phyloP scores from a whole-genome alignment of 1,140 invertebrate genomes.

The Dreissena rostriformis region DNA sequence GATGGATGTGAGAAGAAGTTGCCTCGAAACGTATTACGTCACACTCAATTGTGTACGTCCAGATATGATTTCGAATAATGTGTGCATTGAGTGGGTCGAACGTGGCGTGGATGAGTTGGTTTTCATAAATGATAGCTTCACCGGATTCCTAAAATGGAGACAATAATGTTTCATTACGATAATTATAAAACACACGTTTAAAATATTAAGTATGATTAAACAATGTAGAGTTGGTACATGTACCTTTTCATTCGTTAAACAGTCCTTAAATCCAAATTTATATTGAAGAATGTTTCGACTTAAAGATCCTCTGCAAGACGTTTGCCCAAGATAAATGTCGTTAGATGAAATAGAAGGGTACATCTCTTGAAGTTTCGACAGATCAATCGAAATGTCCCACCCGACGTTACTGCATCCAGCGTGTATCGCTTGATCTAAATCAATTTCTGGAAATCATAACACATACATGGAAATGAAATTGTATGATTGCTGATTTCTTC shows the following conservation, averaged over 20 bases:
- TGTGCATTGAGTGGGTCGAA: conserved; percentile 25
- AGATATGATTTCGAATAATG: conserved; percentile 28
- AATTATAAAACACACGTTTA: not conserved
- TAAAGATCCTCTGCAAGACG: not conserved
- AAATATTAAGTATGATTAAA: not conserved
- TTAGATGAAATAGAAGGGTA: not conserved
- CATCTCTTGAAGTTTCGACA: not conserved
- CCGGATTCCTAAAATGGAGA: conserved; percentile 12
- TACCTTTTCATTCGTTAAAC: conserved; percentile 8
- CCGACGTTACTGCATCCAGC: not conserved
- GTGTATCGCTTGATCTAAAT: no score
- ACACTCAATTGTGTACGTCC: conserved; percentile 36
- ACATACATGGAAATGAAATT: no score
- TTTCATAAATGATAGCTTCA: conserved; percentile 7
- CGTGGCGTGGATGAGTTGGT: conserved; percentile 17
- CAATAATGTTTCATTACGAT: not conserved
- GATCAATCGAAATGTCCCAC: conserved; percentile 13
- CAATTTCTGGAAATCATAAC: no score
- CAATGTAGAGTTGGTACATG: not conserved
- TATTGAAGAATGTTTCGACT: not conserved
- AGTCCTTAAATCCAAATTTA: conserved; percentile 13
- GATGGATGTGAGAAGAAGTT: conserved; percentile 23
- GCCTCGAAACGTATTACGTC: conserved; percentile 22
- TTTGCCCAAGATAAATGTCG: conserved; percentile 12
- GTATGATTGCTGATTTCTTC: no score